Conservation (phyloP, 2,888 invertebrate genomes). For the Eugnorisma glareosa region DNA sequence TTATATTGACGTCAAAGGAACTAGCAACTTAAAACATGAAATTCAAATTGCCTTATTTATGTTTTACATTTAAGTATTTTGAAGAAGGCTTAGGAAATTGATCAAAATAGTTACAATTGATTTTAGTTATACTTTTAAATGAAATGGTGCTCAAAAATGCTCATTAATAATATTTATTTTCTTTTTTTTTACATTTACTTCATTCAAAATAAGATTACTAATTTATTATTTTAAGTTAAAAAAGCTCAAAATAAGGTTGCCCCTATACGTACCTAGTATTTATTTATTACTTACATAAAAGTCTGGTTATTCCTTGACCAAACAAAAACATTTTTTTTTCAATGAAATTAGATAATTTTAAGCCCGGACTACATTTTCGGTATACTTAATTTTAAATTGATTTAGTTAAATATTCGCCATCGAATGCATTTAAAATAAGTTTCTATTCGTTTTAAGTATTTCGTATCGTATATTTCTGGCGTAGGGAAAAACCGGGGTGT, state of each 20-base stretch:
- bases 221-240: slow-evolving; percentile 11
- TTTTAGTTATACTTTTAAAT: slow-evolving; percentile 11
- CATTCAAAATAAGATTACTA: not conserved
- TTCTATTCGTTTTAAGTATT: slow-evolving; percentile 36
- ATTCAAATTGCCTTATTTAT: not conserved
- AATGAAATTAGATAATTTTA: not conserved
- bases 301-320: not conserved
- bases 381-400: slow-evolving; percentile 21
- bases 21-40: not conserved
- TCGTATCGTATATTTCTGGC: slow-evolving; percentile 40
- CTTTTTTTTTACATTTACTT: not conserved
- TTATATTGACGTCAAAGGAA: slow-evolving; percentile 17
- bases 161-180: slow-evolving; percentile 21
- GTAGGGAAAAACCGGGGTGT: slow-evolving; percentile 63
- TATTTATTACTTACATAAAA: not conserved
- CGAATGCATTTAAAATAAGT: slow-evolving; percentile 54
- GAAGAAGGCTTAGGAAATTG: not conserved
- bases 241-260: slow-evolving; percentile 56
- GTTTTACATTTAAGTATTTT: not conserved
- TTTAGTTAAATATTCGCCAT: slow-evolving; percentile 58
- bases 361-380: slow-evolving; percentile 20
- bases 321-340: not conserved
- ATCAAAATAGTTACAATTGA: not conserved
- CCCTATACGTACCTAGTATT: slow-evolving; percentile 51
- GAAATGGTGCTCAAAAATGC: slow-evolving; percentile 40